These are phyloP conservation scores for Dreissena rostriformis DNA, from an alignment of 1,140 invertebrate species.

Conservation along the genomic window DNA sequence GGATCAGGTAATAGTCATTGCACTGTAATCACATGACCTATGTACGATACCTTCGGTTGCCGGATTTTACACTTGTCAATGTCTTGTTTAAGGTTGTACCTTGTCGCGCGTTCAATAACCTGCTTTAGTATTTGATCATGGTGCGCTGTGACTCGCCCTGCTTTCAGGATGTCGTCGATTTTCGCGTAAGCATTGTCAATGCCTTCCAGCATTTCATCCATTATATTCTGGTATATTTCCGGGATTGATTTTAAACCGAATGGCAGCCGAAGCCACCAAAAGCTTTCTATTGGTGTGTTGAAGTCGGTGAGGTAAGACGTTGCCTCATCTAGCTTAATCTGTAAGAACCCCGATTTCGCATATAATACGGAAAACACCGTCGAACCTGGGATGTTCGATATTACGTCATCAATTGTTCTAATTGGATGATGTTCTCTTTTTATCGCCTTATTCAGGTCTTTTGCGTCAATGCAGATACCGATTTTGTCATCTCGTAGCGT, in stretches of 20 bases:
- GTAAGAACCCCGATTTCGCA: conserved; percentile 41
- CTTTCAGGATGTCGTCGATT: not conserved
- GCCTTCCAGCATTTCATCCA: conserved; percentile 72
- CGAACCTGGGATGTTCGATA: conserved; percentile 23
- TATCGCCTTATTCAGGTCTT: conserved; percentile 59
- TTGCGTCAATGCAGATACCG: conserved; percentile 58
- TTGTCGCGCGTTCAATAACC: conserved; percentile 75
- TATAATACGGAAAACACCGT: conserved; percentile 50
- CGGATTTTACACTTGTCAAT: too few relatives aligned
- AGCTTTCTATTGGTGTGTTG: conserved; percentile 58
- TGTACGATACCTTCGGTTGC: too few relatives aligned
- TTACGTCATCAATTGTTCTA: conserved; percentile 49
- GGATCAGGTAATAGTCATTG: too few relatives aligned
- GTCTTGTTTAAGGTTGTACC: conserved; percentile 54
- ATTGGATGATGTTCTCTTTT: conserved; percentile 50
- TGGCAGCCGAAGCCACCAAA: conserved; percentile 53
- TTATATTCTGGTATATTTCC: conserved; percentile 79
- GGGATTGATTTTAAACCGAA: conserved; percentile 68
- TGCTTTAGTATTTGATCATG: conserved; percentile 59
- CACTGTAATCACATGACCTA: too few relatives aligned
- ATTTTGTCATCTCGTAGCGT: not conserved
- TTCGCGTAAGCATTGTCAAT: conserved; percentile 72
- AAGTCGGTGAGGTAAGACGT: conserved; percentile 27
- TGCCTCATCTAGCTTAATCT: conserved; percentile 52
- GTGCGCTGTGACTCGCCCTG: conserved; percentile 30